Percentiles rank a stretch among this genome's conserved stretches.
Conservation (phyloP, 2,888 invertebrate genomes). For the Beris morrisii region DNA sequence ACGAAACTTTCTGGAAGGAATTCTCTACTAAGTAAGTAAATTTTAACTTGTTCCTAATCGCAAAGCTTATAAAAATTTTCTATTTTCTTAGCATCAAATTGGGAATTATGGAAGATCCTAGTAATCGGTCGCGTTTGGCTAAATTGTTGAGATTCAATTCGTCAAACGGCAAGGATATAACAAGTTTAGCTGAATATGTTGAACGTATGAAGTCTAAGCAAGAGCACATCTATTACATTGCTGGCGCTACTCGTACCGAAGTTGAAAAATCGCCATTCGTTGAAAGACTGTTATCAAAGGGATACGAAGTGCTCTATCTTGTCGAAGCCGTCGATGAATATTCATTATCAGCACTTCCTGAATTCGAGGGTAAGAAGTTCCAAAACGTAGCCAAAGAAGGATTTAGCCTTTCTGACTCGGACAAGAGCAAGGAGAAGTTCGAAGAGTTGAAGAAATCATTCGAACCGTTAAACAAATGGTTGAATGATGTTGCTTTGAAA, state of each 20-base stretch:
- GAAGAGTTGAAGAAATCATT: conserved; percentile 77
- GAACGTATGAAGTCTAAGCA: conserved; percentile 94
- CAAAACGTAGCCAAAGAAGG: conserved; percentile 99
- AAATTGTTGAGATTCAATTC: conserved; percentile 91
- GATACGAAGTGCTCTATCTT: conserved; percentile 92
- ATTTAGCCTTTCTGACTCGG: conserved; percentile 77
- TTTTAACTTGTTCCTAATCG: not conserved
- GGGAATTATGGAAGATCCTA: conserved; percentile 96
- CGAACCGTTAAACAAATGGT: conserved; percentile 90
- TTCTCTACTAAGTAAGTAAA: conserved; percentile 89
- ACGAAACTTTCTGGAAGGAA: conserved; percentile 97
- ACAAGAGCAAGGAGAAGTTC: conserved; percentile 70
- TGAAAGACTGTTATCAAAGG: conserved; percentile 87
- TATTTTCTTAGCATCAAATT: conserved; percentile 73
- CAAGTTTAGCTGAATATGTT: conserved; percentile 86
- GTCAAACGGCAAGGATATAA: conserved; percentile 69
- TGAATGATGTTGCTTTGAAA: conserved; percentile 78
- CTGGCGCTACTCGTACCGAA: conserved; percentile 83
- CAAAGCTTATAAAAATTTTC: conserved; percentile 13
- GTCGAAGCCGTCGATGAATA: conserved; percentile 99
- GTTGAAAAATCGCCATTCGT: conserved; percentile 93
- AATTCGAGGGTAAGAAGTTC: conserved; percentile 99
- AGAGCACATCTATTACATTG: conserved; percentile 94
- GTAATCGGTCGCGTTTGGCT: conserved; percentile 92
- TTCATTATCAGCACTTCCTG: conserved; percentile 91